Base-by-base conservation (phyloP, 2,888 invertebrate genomes). In the Plutella xylostella region DNA sequence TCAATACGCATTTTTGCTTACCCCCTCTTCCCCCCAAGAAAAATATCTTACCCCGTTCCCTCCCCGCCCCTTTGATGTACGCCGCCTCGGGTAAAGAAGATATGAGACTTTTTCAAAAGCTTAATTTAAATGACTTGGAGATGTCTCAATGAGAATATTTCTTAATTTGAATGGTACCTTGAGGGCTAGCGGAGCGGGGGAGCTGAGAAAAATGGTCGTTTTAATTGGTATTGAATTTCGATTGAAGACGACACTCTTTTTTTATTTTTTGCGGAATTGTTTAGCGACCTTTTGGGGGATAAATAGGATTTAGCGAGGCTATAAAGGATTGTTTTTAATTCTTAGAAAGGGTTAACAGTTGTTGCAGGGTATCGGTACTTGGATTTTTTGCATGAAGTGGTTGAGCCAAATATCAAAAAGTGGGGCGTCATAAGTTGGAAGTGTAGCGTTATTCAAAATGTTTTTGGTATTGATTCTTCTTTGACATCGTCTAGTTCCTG, bases 101-200 rank as follows among this genome's bases (percentile, higher is more conserved):
- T 83, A 82, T 83, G 82, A 78, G 82, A 78, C 71, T 80, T 82
- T 82, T 79, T 80, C 76, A 76, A 76, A 82, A 79, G 80, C 83
- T 80, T 83, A 82, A 83, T 83, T 83, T 82, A 82, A 82, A 83
- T 79, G 77, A 82, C 79, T 68, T 63, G 50, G 74, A 70, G 69
- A 78, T 69, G 71, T 63, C 78, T 78, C 76, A 77, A 79, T 79
- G 74, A 63, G 72, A 72, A 76, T 79, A 76, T 79, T 75, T 74
- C 70, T 75, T 79, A 78, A 80, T 80, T 82, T 79, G 74, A 78
- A 80, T 79, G 76, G 70, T 78, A 77, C 75, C 77, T 74, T 59
- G 60, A 68, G 64, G 63, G 61, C 59, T 61, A 62, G 61, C 66
- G 63, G 59, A 52, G 51, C 55, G 37, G 20, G 57, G 57, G 59